Percentiles rank a stretch among this genome's conserved stretches.
phyloP scores from a whole-genome alignment of 2,888 invertebrate species.

The Amiota mariae region DNA sequence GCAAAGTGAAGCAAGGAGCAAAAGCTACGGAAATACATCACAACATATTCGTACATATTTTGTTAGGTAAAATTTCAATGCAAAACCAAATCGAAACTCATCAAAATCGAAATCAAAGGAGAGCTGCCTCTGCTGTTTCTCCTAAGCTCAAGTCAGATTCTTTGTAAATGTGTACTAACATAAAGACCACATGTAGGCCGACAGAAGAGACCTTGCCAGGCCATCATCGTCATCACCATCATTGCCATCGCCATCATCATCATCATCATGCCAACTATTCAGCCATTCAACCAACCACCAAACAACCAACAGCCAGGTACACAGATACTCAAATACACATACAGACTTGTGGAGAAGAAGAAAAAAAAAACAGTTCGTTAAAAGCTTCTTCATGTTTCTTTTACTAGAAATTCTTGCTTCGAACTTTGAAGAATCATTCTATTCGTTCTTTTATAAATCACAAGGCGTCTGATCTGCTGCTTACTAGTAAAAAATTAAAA shows the following conservation, averaged over 20 bases:
- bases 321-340: background rate
- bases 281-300: conserved; percentile 25
- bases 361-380: conserved; percentile 61
- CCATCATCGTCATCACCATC: background rate
- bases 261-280: background rate
- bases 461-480: conserved; percentile 47
- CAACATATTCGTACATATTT: conserved; percentile 41
- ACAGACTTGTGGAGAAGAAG: background rate
- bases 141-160: background rate
- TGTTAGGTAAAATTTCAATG: conserved; percentile 59
- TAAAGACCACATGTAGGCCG: conserved; percentile 21
- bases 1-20: background rate
- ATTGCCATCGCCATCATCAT: background rate
- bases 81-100: conserved; percentile 31
- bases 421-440: conserved; percentile 26
- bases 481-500: conserved; percentile 53
- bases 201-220: conserved; percentile 7
- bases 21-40: background rate
- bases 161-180: conserved; percentile 20
- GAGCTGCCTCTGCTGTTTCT: background rate
- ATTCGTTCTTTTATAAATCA: conserved; percentile 60
- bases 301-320: conserved; percentile 1
- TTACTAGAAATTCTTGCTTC: conserved; percentile 25
- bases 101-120: conserved; percentile 6
- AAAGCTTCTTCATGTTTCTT: conserved; percentile 66